phyloP scores from a whole-genome alignment of 2,888 invertebrate genomes.

The Limnephilus auricula region DNA sequence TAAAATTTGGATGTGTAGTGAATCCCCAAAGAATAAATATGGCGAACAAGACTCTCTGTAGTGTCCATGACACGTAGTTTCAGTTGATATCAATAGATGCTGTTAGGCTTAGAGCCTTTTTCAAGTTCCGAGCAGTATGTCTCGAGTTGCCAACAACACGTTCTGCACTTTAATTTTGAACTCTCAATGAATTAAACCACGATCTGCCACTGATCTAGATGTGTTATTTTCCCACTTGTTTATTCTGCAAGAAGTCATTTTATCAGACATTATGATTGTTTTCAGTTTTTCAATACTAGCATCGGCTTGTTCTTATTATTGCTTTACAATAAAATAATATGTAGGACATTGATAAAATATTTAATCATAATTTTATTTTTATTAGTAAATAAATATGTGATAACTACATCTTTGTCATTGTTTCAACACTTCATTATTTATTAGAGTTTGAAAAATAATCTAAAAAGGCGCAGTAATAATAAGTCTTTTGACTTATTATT shows the following conservation, averaged over 20 bases:
- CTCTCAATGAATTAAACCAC: too few species aligned
- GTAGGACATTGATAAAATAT: not conserved
- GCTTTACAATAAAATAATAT: not conserved
- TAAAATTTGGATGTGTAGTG: too few species aligned
- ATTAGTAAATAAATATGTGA: not conserved
- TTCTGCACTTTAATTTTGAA: too few species aligned
- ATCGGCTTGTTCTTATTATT: not conserved
- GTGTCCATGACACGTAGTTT: too few species aligned
- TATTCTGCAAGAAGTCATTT: not conserved
- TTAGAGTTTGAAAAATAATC: not conserved
- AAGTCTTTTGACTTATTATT: not conserved
- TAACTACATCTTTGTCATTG: not conserved
- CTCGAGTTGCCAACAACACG: too few species aligned
- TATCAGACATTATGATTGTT: not conserved
- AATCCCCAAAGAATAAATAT: too few species aligned
- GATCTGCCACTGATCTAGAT: not conserved
- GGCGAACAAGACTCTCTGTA: too few species aligned
- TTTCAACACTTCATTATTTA: not conserved
- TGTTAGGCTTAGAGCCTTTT: too few species aligned
- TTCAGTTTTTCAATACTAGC: not conserved
- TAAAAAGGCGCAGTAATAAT: not conserved
- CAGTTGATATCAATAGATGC: too few species aligned
- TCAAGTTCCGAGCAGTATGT: too few species aligned
- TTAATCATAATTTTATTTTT: not conserved
- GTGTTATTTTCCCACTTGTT: not conserved